Evolutionary conservation across 2,113 vertebrate genomes (phyloP).

Genomic region (Apodemus sylvaticus): DNA sequence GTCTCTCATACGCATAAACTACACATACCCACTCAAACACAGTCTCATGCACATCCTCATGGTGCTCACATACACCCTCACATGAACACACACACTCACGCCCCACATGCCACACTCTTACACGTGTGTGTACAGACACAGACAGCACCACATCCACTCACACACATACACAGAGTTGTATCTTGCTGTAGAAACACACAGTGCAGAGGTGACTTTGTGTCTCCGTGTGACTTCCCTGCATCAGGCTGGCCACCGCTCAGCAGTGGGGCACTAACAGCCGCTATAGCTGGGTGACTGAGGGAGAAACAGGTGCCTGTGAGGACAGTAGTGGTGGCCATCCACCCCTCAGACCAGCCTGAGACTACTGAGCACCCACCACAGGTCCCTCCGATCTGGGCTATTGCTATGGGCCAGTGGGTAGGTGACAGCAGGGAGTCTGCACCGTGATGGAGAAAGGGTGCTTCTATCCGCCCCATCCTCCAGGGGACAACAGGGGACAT

Average conservation of each 20-base stretch:
- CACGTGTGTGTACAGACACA: background rate
- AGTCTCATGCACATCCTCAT: background rate
- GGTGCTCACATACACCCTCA: background rate
- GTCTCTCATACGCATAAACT: background rate
- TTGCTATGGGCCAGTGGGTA: background rate
- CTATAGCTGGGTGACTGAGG: background rate
- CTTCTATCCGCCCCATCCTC: fast-evolving
- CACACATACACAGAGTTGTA: background rate
- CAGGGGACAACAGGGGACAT: background rate
- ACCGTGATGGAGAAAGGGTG: background rate
- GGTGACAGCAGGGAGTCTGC: background rate
- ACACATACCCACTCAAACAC: background rate
- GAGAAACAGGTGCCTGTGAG: fast-evolving
- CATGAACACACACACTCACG: background rate
- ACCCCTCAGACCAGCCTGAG: background rate
- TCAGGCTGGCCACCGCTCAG: background rate
- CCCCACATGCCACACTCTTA: background rate
- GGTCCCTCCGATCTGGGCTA: background rate
- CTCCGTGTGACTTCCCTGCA: background rate
- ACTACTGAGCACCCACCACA: background rate
- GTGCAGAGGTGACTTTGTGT: background rate
- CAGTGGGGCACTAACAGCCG: background rate
- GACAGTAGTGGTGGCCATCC: too few species aligned
- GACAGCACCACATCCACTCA: background rate
- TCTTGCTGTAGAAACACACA: background rate